Percentiles rank a stretch among this genome's conserved stretches.
phyloP scores from a whole-genome alignment of 2,888 invertebrate species.

The Corythucha ciliata region DNA sequence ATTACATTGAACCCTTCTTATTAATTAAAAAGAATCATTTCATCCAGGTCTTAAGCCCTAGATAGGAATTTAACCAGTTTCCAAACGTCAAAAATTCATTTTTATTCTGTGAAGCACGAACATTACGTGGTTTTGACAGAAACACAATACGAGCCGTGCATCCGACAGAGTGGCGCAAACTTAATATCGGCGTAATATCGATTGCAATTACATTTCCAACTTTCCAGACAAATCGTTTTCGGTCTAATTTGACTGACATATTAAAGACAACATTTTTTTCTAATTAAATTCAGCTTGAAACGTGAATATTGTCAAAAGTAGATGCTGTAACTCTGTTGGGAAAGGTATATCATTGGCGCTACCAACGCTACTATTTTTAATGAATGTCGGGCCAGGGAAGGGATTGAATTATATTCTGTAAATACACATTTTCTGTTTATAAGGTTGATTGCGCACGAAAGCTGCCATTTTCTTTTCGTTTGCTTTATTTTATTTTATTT shows the following conservation, averaged over 20 bases:
- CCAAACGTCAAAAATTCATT: too few species aligned
- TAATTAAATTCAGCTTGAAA: constrained; percentile 6
- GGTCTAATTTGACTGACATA: too few species aligned
- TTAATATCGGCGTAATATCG: too few species aligned
- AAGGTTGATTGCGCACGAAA: constrained; percentile 26
- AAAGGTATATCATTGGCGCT: constrained; percentile 30
- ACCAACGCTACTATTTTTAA: neutral
- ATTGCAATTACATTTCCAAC: too few species aligned
- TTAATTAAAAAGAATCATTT: too few species aligned
- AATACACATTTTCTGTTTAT: constrained; percentile 20
- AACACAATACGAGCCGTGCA: constrained; percentile 7
- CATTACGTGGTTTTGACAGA: too few species aligned
- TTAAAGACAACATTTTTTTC: neutral
- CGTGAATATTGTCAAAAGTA: constrained; percentile 19
- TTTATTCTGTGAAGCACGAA: too few species aligned
- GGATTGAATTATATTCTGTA: constrained; percentile 21
- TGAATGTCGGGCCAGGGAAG: neutral
- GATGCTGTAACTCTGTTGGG: constrained; percentile 33
- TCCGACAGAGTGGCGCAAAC: too few species aligned
- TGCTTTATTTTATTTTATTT: constrained; percentile 26
- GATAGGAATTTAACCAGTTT: too few species aligned
- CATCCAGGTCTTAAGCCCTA: too few species aligned
- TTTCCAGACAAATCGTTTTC: too few species aligned
- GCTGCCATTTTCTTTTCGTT: constrained; percentile 26
- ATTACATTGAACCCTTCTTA: too few species aligned